Conservation (phyloP, 1,140 invertebrate genomes). For the Philopotamus ludificatus region DNA sequence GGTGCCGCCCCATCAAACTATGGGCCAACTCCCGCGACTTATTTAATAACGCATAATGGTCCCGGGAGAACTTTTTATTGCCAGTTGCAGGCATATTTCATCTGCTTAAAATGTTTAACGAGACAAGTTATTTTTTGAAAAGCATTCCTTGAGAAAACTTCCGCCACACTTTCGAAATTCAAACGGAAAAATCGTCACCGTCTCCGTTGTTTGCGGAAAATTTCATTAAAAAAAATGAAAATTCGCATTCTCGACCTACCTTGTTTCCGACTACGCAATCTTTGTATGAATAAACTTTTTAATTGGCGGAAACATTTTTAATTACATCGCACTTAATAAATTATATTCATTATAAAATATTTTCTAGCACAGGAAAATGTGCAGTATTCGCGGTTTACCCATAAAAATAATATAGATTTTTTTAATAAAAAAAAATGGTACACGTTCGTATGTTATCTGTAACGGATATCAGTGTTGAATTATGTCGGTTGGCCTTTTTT, state of each 20-base stretch:
- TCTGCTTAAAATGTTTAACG: conserved; percentile 15
- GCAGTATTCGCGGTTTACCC: no score
- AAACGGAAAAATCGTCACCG: not conserved
- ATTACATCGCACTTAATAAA: not conserved
- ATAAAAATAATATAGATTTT: no score
- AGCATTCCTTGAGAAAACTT: conserved; percentile 8
- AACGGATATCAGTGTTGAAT: no score
- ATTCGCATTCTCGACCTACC: no score
- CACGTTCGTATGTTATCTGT: not conserved
- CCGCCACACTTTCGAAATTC: conserved; percentile 1
- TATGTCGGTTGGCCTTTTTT: no score
- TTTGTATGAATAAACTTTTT: no score
- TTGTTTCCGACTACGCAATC: no score
- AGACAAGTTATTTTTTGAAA: conserved; percentile 23
- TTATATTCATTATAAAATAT: not conserved
- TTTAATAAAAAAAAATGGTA: no score
- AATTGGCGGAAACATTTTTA: no score
- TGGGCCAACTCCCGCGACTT: conserved; percentile 6
- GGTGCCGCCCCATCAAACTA: not conserved
- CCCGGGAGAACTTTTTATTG: conserved; percentile 13
- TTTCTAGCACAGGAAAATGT: not conserved
- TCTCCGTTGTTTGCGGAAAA: not conserved
- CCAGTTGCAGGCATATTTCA: conserved; percentile 13
- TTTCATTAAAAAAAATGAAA: no score
- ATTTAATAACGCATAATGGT: conserved; percentile 22